phyloP scores from a whole-genome alignment of 1,140 invertebrate genomes.

The Thalassaphorura encarpata region DNA sequence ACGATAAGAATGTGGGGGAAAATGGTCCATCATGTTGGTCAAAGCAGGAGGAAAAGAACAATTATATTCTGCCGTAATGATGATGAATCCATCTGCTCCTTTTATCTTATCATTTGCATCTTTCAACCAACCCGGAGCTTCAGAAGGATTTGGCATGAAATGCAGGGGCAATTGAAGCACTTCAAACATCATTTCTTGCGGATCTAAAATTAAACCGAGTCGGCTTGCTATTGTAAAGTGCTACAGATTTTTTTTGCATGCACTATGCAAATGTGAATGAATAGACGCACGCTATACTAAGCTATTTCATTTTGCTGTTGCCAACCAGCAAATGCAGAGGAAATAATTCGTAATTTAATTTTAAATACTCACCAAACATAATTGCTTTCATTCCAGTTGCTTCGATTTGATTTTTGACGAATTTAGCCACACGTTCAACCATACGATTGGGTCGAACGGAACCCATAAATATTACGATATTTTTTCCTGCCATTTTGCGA shows the following conservation, averaged over 20 bases:
- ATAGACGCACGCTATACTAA: no score
- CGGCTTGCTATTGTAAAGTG: no score
- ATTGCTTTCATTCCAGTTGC: constrained; percentile 1
- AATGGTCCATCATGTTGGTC: no score
- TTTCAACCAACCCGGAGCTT: constrained; percentile 38
- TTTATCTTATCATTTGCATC: constrained; percentile 24
- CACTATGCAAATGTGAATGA: no score
- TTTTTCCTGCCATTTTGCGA: neutral
- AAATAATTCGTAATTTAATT: no score
- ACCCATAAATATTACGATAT: constrained; percentile 2
- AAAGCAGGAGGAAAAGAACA: no score
- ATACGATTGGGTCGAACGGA: constrained; percentile 15
- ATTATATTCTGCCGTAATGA: no score
- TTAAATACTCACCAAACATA: constrained; percentile 6
- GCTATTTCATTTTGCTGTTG: no score
- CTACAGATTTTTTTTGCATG: no score
- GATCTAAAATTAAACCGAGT: no score
- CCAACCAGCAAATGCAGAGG: no score
- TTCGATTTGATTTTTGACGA: constrained; percentile 6
- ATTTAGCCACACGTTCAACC: constrained; percentile 9
- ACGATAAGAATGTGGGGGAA: no score
- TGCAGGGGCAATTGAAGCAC: constrained; percentile 37
- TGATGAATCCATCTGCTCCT: neutral
- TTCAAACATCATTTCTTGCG: constrained; percentile 37
- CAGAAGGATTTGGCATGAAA: constrained; percentile 36